Base-by-base conservation (phyloP, 2,113 vertebrate genomes). In the Mola mola region DNA sequence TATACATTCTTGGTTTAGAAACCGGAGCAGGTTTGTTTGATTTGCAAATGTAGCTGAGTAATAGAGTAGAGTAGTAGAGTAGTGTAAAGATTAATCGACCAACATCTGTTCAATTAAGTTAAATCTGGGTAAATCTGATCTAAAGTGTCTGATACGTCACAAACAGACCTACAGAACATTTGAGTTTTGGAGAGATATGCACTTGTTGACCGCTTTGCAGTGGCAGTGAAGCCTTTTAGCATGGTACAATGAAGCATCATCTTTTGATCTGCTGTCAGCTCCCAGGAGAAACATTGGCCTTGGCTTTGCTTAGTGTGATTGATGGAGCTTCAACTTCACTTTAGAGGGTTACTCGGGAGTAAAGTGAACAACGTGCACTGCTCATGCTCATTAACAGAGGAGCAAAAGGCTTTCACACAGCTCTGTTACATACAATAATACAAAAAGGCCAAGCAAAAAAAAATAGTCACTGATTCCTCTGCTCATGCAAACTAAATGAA, bases 271-370 rank as follows among this genome's bases (percentile, higher is more conserved):
- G 41, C 46, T 78, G 74, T 85, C 81, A 80, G 80, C 77, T 70
- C 81, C 69, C 67, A 19, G 57, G 70, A 78, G 78, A 67, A 43
- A 73, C 42, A 72, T 62, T 38, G 29, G 48, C 81, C 70, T 71
- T 51, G 69, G 87, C 87, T 88, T 84, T 48, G 66, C 36, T 50
- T 63, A 42, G 36, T 49, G 47, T 80, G 84, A 90, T 78, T 84
- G 89, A 88, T 82, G 66, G 75, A 65, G 75, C 41, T 55, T 72
- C 84, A 87, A 72, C 82, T 81, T 64, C 78, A 72, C 33, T 74
- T 81, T 52, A 56, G 70, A 75, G 68, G 77, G 70, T 79, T 76
- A 70, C 62, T 66, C 78, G 29, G 60, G 63, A 63, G 59, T 72
- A 81, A 79, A 78, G 56, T 71, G 81, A 69, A 55, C 73, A 73